These are phyloP conservation scores for Crypturellus undulatus DNA, from an alignment of 2,113 vertebrate genomes.

Conservation along the genomic window DNA sequence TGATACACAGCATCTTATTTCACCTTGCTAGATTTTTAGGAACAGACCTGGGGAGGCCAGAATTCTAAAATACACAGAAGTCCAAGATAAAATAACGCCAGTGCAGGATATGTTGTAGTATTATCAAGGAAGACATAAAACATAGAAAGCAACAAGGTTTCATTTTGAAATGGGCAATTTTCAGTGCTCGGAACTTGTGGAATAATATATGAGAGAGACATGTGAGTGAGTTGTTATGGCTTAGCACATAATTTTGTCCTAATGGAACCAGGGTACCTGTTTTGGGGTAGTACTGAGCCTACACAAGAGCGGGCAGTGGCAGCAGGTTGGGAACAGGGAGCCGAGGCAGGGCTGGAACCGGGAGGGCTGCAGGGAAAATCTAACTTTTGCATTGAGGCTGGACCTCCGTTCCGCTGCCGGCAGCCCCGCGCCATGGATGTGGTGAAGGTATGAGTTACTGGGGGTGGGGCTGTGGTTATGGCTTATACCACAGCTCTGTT, in stretches of 20 bases:
- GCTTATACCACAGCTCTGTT: not conserved
- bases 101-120: not conserved
- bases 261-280: not conserved
- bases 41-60: not conserved
- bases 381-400: not conserved
- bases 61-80: not conserved
- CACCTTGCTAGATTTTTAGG: not conserved
- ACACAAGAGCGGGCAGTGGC: not conserved
- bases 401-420: not conserved
- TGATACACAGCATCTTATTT: not conserved
- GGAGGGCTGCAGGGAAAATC: not conserved
- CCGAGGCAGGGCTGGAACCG: not conserved
- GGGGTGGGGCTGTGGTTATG: conserved; percentile 1
- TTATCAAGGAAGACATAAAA: not conserved
- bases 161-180: not conserved
- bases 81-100: not conserved
- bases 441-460: conserved; percentile 10
- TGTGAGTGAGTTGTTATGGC: not conserved
- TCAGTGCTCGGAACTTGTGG: not conserved
- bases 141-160: not conserved
- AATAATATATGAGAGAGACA: not conserved
- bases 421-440: not conserved
- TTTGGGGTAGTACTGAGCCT: not conserved
- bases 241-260: not conserved
- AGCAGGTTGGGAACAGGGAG: not conserved